These are phyloP conservation scores for Bombus superbus DNA, from an alignment of 1,140 invertebrate genomes.

Conservation along the genomic window DNA sequence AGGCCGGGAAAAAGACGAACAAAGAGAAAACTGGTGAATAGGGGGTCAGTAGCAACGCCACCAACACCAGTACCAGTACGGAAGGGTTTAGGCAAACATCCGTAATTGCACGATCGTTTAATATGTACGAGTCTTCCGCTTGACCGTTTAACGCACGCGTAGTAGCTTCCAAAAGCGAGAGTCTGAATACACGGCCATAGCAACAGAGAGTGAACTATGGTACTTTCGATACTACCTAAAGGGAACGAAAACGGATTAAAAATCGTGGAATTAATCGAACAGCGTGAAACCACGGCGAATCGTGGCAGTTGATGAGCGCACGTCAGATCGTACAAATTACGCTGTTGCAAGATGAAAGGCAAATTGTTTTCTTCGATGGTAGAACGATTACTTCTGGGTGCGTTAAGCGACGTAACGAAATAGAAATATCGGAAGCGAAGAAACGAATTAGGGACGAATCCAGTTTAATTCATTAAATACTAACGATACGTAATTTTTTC, in stretches of 20 bases:
- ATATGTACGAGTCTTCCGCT: conserved; percentile 23
- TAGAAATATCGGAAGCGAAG: not conserved
- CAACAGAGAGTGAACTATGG: conserved; percentile 11
- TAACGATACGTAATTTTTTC: not conserved
- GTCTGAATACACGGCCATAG: not conserved
- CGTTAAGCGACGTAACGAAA: not conserved
- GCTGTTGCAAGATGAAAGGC: too few species aligned
- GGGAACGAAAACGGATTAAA: conserved; percentile 27
- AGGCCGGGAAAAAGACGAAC: not conserved
- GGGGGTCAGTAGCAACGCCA: not conserved
- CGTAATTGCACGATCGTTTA: conserved; percentile 50
- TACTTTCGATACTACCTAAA: not conserved
- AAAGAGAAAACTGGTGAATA: not conserved
- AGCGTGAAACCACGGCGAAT: not conserved
- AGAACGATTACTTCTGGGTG: too few species aligned
- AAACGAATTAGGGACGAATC: not conserved
- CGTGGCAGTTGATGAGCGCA: too few species aligned
- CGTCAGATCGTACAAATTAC: not conserved
- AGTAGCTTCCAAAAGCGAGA: not conserved
- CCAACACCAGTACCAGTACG: not conserved
- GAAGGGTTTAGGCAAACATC: conserved; percentile 32
- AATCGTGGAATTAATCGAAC: not conserved
- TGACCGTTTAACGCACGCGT: conserved; percentile 1
- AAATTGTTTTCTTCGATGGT: too few species aligned
- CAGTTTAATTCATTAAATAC: not conserved